These are phyloP conservation scores for Myotis lucifugus DNA, from an alignment of 2,113 vertebrate species.

Conservation along the genomic window DNA sequence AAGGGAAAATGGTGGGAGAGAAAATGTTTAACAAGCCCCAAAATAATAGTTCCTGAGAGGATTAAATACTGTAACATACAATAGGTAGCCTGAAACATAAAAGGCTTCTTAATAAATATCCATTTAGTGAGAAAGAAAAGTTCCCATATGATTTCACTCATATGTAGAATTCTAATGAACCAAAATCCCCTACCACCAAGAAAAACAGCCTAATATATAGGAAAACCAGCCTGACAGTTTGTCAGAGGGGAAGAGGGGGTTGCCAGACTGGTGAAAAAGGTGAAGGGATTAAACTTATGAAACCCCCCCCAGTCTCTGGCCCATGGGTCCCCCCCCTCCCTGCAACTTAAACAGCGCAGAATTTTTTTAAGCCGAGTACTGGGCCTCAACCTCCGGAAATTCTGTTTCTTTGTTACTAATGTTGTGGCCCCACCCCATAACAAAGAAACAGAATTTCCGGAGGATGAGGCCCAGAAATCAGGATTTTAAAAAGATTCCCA, in stretches of 20 bases:
- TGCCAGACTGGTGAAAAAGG: not conserved
- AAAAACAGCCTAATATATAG: not conserved
- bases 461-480: too few relatives aligned
- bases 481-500: too few relatives aligned
- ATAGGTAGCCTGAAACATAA: not conserved
- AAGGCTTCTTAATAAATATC: not conserved
- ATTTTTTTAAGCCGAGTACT: too few relatives aligned
- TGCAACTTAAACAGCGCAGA: too few relatives aligned
- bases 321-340: too few relatives aligned
- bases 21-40: constrained; percentile 15
- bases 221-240: not conserved
- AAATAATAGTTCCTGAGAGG: not conserved
- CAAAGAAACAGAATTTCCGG: too few relatives aligned
- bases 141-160: not conserved
- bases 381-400: too few relatives aligned
- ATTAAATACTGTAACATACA: constrained; percentile 13
- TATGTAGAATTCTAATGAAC: not conserved
- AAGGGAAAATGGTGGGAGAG: not conserved
- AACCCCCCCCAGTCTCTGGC: too few relatives aligned
- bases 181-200: not conserved
- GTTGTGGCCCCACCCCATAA: too few relatives aligned
- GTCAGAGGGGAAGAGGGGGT: not conserved
- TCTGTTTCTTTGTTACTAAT: too few relatives aligned
- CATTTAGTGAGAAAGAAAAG: not conserved
- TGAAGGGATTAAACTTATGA: not conserved